Percentiles rank a stretch among this genome's conserved stretches.
phyloP scores from a whole-genome alignment of 2,113 vertebrate species.

The Chauna torquata region DNA sequence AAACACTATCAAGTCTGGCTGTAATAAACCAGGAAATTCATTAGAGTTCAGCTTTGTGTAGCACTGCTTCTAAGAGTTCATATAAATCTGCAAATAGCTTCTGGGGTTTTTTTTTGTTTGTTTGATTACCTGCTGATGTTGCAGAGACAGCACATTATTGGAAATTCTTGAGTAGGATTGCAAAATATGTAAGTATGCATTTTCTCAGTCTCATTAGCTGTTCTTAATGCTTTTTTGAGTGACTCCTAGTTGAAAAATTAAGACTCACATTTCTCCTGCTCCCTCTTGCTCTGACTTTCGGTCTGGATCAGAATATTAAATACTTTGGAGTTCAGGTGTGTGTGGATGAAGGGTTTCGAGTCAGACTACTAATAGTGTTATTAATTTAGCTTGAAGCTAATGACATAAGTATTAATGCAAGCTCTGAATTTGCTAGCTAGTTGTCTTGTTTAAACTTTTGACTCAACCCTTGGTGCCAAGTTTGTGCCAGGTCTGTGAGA shows the following conservation, averaged over 20 bases:
- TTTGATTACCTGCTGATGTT: constrained; percentile 36
- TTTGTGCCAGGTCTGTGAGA: not conserved
- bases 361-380: not conserved
- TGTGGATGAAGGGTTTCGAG: constrained; percentile 1
- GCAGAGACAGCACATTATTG: constrained; percentile 13
- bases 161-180: not conserved
- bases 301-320: constrained; percentile 39
- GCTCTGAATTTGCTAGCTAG: not conserved
- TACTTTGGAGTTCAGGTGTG: not conserved
- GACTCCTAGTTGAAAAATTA: constrained; percentile 21
- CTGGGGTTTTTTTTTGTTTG: not conserved
- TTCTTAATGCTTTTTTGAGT: constrained; percentile 19
- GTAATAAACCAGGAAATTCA: not conserved
- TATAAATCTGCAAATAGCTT: not conserved
- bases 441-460: not conserved
- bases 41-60: constrained; percentile 6
- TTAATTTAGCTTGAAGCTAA: constrained; percentile 19
- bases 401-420: constrained; percentile 4
- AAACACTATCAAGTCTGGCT: not conserved
- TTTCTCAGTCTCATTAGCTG: constrained; percentile 14
- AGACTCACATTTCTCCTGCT: not conserved
- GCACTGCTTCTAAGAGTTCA: not conserved
- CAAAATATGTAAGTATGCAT: constrained; percentile 3
- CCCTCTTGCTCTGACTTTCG: not conserved
- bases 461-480: not conserved